phyloP scores from a whole-genome alignment of 2,797 vertebrate genomes.

The Tolypeutes matacus region DNA sequence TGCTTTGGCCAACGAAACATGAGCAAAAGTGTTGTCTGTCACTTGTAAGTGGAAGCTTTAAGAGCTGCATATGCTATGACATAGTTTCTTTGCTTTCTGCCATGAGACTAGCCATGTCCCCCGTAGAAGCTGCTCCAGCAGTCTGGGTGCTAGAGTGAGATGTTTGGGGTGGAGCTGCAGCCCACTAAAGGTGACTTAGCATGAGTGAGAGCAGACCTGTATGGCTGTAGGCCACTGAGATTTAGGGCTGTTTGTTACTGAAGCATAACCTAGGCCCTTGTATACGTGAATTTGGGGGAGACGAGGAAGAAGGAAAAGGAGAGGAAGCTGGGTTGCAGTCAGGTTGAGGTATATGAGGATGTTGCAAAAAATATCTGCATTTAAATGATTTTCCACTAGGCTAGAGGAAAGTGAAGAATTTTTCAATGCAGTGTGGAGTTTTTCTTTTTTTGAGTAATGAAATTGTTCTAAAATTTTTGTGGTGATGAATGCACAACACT shows the following conservation, averaged over 20 bases:
- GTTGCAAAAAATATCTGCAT: background rate
- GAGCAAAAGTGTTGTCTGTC: background rate
- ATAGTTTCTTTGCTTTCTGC: background rate
- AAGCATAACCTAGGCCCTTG: background rate
- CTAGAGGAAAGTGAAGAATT: background rate
- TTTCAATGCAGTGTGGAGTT: background rate
- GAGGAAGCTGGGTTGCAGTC: background rate
- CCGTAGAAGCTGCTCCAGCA: background rate
- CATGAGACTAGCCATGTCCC: no score
- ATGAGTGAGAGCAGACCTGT: background rate
- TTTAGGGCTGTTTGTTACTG: background rate
- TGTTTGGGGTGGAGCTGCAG: background rate
- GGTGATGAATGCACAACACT: no score
- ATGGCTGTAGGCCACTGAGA: background rate
- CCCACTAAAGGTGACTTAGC: background rate
- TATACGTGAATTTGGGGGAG: background rate
- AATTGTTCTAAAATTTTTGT: no score
- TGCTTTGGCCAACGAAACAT: background rate
- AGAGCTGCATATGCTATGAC: background rate
- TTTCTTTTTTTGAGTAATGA: no score
- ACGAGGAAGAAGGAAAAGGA: background rate
- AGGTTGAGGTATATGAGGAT: background rate
- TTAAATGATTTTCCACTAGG: background rate
- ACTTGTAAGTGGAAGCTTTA: background rate
- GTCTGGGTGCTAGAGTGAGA: no score